Base-by-base conservation (phyloP, 2,797 vertebrate genomes). In the Enteromius anoplus region DNA sequence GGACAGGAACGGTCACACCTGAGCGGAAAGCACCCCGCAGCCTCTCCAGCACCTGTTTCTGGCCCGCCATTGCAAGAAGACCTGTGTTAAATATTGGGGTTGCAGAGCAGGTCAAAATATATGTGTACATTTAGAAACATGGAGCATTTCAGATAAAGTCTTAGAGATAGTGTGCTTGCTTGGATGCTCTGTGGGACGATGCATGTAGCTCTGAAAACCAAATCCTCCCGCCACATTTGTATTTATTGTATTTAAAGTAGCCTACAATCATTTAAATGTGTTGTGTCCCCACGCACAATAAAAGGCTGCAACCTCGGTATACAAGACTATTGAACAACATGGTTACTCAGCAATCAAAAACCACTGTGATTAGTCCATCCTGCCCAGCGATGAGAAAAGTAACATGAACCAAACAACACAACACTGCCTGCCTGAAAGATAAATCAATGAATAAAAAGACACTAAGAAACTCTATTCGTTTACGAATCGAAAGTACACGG, bases 1-100 rank as follows among this genome's bases (percentile, higher is more conserved):
- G 23, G 49, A 91, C 90, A 0, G 93, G 90, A 3, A 88, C 2
- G 0, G 94, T 93, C 83, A 93, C 9, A 0, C 93, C 90, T 0
- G 93, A 91, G 0, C 77, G 78, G 62, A 95, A 95, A 1, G 82
- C 2, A 0, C 80, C 21, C 26, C 91, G 90, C 78, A 95, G 47
- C 75, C 89, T 78, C 14, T 90, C 86, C 75, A 95, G 62, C 3
- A 92, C 84, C 75, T 91, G 81, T 11, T 51, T 87, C 2, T 93
- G 90, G 21, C 71, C 23, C 3, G 93, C 93, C 95, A 95, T 95
- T 60, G 77, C 62, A 87, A 72, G 69, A 37, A 84, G 45, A 34
- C 85, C 87, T 91, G 82, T 29, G 17, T 9, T 60, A 15, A n/a
- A 75, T 51, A 77, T 34, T 49, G 19, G 23, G 26, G 45, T 55